Evolutionary conservation across 37 sponge, comb jelly and placozoan genomes (phyloP), one percentile per base, ranked within the genome.

Genomic region (Beroe ovata): DNA sequence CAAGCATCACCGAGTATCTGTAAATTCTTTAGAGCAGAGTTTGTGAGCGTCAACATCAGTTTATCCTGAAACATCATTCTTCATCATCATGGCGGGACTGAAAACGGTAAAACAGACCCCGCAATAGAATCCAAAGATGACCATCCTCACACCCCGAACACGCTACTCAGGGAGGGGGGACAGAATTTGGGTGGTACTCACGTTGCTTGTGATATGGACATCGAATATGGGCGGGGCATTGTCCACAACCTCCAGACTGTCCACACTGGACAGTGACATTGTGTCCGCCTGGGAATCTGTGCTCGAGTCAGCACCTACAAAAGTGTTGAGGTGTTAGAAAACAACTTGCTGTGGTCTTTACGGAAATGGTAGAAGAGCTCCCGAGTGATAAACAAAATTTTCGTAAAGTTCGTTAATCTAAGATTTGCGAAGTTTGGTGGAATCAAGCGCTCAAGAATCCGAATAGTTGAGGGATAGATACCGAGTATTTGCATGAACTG

Each of bases 401-500:
- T n/a, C n/a, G n/a, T n/a, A n/a, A n/a, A n/a, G n/a, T n/a, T n/a
- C n/a, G 59, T 58, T 11, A 58, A 58, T 19, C 59, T 58, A 19
- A 58, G 59, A 58, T 58, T 58, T 58, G 11, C n/a, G n/a, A n/a
- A n/a, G n/a, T n/a, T n/a, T n/a, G n/a, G n/a, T n/a, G n/a, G n/a
- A n/a, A n/a, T n/a, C n/a, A n/a, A n/a, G n/a, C n/a, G n/a, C n/a
- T n/a, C n/a, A n/a, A n/a, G n/a, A n/a, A n/a, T n/a, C n/a, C n/a
- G n/a, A n/a, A n/a, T n/a, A n/a, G n/a, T n/a, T n/a, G n/a, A n/a
- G n/a, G n/a, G 8, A 20, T 36, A 36, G 29, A 21, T 77, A 77
- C 84, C 84, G n/a, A 42, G 23, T 54, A 77, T 77, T 41, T 77
- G 84, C 42, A 77, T 77, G 54, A 77, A 22, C 8, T 77, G 84